phyloP scores from a whole-genome alignment of 2,888 invertebrate species.

The Tenodera sinensis region DNA sequence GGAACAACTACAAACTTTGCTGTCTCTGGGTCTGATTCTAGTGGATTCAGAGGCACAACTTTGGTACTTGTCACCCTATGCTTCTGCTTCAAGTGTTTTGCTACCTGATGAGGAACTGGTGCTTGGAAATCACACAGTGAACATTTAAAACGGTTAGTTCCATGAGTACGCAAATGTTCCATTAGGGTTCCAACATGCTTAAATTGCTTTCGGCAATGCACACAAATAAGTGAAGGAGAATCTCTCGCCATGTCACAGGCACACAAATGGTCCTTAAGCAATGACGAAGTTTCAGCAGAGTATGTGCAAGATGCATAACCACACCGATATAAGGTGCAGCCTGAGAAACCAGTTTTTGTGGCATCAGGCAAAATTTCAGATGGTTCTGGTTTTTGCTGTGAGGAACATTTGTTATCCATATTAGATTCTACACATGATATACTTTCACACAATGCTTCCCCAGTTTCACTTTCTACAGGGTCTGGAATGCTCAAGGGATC shows the following conservation, averaged over 20 bases:
- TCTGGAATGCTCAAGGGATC: slow-evolving; percentile 33
- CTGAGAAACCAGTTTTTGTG: slow-evolving; percentile 41
- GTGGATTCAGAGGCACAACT: slow-evolving; percentile 42
- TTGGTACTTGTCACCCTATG: slow-evolving; percentile 43
- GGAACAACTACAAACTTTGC: slow-evolving; percentile 52
- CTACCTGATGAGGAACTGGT: slow-evolving; percentile 38
- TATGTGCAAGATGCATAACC: slow-evolving; percentile 47
- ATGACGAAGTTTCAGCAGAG: slow-evolving; percentile 39
- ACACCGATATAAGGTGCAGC: slow-evolving; percentile 52
- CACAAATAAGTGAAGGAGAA: slow-evolving; percentile 47
- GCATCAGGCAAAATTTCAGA: not conserved
- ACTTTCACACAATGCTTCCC: not conserved
- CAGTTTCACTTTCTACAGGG: not conserved
- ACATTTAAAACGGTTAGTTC: slow-evolving; percentile 56
- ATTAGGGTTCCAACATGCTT: slow-evolving; percentile 37
- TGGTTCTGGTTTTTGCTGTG: not conserved
- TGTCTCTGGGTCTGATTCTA: slow-evolving; percentile 45
- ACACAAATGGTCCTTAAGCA: slow-evolving; percentile 43
- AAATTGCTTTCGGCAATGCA: slow-evolving; percentile 50
- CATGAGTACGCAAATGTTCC: slow-evolving; percentile 60
- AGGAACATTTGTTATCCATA: not conserved
- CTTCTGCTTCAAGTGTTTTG: slow-evolving; percentile 51
- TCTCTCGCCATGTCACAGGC: slow-evolving; percentile 41
- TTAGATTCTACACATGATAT: not conserved
- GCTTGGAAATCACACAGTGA: slow-evolving; percentile 52